Evolutionary conservation across 2,888 invertebrate species (phyloP).

Genomic region (Tortricodes alternella): DNA sequence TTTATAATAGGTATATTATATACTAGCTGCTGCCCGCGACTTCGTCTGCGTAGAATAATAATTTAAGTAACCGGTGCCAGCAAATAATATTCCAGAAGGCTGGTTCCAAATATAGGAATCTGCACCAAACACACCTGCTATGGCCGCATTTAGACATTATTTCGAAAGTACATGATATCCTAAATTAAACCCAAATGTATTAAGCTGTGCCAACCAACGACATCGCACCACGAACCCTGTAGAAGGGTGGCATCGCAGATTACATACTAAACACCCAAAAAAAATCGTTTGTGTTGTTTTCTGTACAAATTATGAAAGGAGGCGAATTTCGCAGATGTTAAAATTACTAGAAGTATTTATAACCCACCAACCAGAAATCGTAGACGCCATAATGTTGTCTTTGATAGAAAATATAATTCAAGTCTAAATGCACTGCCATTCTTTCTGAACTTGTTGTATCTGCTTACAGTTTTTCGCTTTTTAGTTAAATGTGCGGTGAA

Average conservation of each 20-base stretch:
- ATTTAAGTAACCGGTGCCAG: no score
- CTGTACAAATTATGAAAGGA: neutral
- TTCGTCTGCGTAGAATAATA: no score
- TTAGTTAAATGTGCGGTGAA: no score
- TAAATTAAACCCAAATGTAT: slow-evolving; percentile 1
- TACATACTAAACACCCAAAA: neutral
- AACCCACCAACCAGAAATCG: neutral
- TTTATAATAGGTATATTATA: no score
- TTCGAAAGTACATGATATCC: slow-evolving; percentile 24
- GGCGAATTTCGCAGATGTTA: neutral
- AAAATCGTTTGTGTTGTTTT: neutral
- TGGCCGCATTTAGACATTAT: slow-evolving; percentile 2
- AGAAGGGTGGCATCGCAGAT: slow-evolving; percentile 14
- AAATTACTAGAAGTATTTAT: neutral
- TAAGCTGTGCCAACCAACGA: slow-evolving; percentile 15
- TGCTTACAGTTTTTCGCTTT: neutral
- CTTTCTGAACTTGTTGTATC: neutral
- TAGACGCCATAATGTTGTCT: neutral
- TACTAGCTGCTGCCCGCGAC: no score
- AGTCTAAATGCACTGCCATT: neutral
- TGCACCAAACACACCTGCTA: neutral
- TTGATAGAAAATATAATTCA: neutral
- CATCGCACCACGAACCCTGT: neutral
- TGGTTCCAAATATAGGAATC: slow-evolving; percentile 10
- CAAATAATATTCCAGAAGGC: slow-evolving; percentile 4